Base-by-base conservation (phyloP, 2,797 vertebrate genomes). In the Ctenochaetus hawaiiensis region DNA sequence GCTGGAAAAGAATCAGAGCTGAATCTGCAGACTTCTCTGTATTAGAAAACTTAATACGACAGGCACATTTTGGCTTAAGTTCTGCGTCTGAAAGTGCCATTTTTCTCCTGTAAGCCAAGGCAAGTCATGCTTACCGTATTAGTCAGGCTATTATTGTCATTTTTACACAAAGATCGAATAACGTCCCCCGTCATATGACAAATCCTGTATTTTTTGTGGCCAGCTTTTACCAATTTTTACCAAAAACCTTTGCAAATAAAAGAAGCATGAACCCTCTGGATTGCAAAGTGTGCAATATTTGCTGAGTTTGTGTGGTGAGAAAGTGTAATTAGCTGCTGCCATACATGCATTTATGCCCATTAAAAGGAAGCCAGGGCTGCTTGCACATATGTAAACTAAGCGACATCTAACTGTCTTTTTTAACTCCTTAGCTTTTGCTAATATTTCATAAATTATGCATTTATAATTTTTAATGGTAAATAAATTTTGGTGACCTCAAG, bases 11-110 rank as follows among this genome's bases (percentile, higher is more conserved):
- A 84, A 80, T 82, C 77, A 58, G 43, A 57, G 72, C 47, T 20
- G 61, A 66, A 84, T 86, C 75, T 81, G 77, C 52, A 59, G 65
- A 82, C 75, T 70, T 82, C 64, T 73, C 60, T 67, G 67, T 67
- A 75, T 83, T 75, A 80, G 73, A 43, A 73, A 81, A 59, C 56
- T 80, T 83, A 84, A 87, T 79, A 75, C 67, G 76, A 89, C 84
- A 81, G 70, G 8, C 39, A 0, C 64, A 77, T 74, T 77, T 72
- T 65, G 69, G 61, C 75, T 77, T 73, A 69, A 61, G 59, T 82
- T 86, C 73, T 79, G 72, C 9, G 45, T 59, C 69, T 75, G 60
- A 65, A 64, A 73, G 73, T 80, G 49, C 59, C 72, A 84, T 84
- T 75, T 77, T 72, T 63, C 26, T 47, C 43, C 68, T 58, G 39